Evolutionary conservation across 2,113 vertebrate genomes (phyloP).

Genomic region (Antechinus stuartii): DNA sequence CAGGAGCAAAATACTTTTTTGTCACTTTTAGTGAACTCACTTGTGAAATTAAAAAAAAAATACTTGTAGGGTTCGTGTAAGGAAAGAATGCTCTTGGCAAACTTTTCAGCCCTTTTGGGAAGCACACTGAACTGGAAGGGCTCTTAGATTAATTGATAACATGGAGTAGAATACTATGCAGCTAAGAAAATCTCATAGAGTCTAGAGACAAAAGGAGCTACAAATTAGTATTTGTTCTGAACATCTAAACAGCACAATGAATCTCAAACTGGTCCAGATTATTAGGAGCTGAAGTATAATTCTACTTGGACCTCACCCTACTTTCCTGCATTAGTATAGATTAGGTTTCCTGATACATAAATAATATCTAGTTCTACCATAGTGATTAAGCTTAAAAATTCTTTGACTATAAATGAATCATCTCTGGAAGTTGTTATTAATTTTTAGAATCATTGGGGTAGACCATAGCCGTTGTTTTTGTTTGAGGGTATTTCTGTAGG

Average conservation of each 20-base stretch:
- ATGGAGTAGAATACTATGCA: background rate
- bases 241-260: background rate
- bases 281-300: background rate
- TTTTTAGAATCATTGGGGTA: background rate
- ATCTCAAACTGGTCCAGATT: background rate
- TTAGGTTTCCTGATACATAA: constrained; percentile 14
- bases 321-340: background rate
- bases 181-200: background rate
- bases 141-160: background rate
- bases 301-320: background rate
- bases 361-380: background rate
- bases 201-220: background rate
- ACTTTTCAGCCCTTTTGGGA: background rate
- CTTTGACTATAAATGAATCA: constrained; percentile 29
- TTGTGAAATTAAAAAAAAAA: background rate
- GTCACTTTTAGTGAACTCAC: background rate
- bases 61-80: background rate
- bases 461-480: background rate
- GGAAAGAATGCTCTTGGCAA: background rate
- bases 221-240: background rate
- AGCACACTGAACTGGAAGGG: background rate
- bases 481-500: constrained; percentile 21
- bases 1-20: background rate
- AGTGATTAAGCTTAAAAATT: background rate
- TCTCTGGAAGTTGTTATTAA: background rate